Evolutionary conservation across 2,113 vertebrate species (phyloP).

Genomic region (Bujurquina vittata): DNA sequence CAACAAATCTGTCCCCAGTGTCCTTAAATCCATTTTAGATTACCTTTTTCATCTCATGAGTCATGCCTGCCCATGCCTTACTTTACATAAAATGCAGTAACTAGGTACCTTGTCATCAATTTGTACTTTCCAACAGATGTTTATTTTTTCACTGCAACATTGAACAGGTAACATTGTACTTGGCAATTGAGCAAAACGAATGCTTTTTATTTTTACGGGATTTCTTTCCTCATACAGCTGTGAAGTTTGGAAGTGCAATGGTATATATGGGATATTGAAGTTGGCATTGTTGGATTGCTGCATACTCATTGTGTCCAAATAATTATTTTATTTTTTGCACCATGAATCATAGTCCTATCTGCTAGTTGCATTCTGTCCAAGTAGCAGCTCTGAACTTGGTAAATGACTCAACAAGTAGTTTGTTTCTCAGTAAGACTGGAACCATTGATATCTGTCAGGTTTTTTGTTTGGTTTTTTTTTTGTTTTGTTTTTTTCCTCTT

Average conservation of each 20-base stretch:
- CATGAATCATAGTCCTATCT: conserved; percentile 14
- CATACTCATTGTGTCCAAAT: conserved; percentile 29
- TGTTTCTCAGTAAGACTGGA: conserved; percentile 48
- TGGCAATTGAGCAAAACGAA: conserved; percentile 54
- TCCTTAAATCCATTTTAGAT: conserved; percentile 62
- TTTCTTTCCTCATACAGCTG: conserved; percentile 50
- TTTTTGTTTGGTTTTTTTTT: too few species aligned
- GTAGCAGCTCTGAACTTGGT: conserved; percentile 22
- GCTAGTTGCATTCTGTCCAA: conserved; percentile 28
- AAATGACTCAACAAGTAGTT: conserved; percentile 21
- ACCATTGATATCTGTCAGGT: conserved; percentile 43
- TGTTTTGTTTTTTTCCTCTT: background rate
- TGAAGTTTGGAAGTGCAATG: conserved; percentile 47
- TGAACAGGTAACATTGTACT: conserved; percentile 63
- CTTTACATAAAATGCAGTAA: conserved; percentile 73
- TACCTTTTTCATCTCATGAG: conserved; percentile 41
- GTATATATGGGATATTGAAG: conserved; percentile 17
- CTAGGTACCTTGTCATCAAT: conserved; percentile 57
- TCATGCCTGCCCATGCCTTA: conserved; percentile 78
- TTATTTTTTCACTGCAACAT: conserved; percentile 71
- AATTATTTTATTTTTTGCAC: conserved; percentile 3
- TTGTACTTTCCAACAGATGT: conserved; percentile 68
- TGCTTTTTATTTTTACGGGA: conserved; percentile 34
- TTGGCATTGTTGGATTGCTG: conserved; percentile 10
- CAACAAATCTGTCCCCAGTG: conserved; percentile 59